These are phyloP conservation scores for Stenodera caucasica DNA, from an alignment of 2,888 invertebrate genomes.

Conservation along the genomic window DNA sequence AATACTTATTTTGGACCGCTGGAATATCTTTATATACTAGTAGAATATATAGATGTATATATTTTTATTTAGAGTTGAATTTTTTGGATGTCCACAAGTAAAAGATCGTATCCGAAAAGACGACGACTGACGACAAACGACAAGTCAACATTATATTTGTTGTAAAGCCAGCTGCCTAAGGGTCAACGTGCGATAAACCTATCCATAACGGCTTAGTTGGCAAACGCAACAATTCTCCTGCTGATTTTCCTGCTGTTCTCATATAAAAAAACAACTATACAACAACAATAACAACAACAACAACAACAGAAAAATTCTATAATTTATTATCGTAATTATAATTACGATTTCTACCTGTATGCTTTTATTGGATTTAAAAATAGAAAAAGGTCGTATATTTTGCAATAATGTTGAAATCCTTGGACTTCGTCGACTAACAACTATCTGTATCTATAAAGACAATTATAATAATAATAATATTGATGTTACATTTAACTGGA, in stretches of 20 bases:
- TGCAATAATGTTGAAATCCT: background rate
- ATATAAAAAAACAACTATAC: no score
- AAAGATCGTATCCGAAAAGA: background rate
- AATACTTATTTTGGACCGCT: background rate
- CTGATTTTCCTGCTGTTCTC: background rate
- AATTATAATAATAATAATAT: no score
- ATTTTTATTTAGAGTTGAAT: no score
- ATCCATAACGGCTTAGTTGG: constrained; percentile 4
- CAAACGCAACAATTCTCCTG: background rate
- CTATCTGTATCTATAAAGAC: no score
- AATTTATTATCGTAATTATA: background rate
- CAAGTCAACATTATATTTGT: background rate
- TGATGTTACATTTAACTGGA: background rate
- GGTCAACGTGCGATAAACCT: constrained; percentile 11
- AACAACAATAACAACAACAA: background rate
- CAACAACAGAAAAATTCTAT: background rate
- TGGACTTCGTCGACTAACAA: constrained; percentile 1
- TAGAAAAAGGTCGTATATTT: background rate
- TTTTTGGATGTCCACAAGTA: no score
- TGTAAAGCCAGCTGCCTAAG: background rate
- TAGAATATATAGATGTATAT: no score
- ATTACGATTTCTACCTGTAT: no score
- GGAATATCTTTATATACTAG: background rate
- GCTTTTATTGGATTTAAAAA: no score
- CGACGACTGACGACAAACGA: background rate